These are phyloP conservation scores for Diaperis boleti DNA, from an alignment of 2,888 invertebrate species.

Conservation along the genomic window DNA sequence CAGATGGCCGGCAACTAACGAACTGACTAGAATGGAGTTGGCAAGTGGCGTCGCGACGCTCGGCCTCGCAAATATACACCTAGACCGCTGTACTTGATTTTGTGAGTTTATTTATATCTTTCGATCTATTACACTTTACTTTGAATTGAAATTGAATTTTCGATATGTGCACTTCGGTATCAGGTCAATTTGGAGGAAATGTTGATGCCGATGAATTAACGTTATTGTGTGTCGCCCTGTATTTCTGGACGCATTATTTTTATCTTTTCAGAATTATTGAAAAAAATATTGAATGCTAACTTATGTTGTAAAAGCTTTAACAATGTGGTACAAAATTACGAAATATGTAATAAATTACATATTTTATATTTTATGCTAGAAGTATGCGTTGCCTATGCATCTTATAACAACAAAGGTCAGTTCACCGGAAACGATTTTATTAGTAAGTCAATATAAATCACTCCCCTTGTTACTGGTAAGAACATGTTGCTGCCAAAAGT, in stretches of 20 bases:
- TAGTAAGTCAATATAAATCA: not conserved
- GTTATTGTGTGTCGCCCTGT: not conserved
- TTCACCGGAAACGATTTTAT: not conserved
- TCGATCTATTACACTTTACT: conserved; percentile 36
- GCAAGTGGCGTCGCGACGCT: conserved; percentile 56
- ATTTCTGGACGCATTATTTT: conserved; percentile 11
- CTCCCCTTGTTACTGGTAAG: not conserved
- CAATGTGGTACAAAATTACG: too few relatives aligned
- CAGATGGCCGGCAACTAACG: conserved; percentile 55
- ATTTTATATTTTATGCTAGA: too few relatives aligned
- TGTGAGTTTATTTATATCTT: conserved; percentile 46
- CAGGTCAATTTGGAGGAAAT: not conserved
- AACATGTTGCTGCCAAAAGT: not conserved
- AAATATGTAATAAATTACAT: too few relatives aligned
- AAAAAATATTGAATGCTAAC: too few relatives aligned
- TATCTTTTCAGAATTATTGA: too few relatives aligned
- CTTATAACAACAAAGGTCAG: too few relatives aligned
- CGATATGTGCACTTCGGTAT: conserved; percentile 10
- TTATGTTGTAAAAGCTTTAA: too few relatives aligned
- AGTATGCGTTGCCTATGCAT: too few relatives aligned
- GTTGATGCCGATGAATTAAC: not conserved
- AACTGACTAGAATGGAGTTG: conserved; percentile 56
- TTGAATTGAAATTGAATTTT: conserved; percentile 24
- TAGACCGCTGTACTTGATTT: conserved; percentile 44
- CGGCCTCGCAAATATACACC: conserved; percentile 54